Evolutionary conservation across 2,888 invertebrate species (phyloP), one percentile per base, ranked within the genome.

Genomic region (Drosophila setosimentum): DNA sequence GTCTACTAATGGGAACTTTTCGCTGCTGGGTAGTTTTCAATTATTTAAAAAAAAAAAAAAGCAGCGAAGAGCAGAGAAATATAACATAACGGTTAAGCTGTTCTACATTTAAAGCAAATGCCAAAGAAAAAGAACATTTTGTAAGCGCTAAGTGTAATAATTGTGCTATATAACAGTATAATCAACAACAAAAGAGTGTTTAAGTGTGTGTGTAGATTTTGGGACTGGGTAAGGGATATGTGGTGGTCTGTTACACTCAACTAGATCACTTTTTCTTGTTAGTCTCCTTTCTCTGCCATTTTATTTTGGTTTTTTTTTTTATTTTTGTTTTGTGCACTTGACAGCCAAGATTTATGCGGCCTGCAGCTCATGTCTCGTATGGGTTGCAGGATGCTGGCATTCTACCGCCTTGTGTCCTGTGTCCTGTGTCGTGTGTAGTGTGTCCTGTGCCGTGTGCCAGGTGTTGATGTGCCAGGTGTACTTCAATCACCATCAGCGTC

Each of bases 401-500:
- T n/a, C 30, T 16, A 16, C 37, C 24, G 53, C 7, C 27, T 42
- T 18, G 45, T 45, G 45, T 16, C 3, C 21, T 42, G 29, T 54
- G 13, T 37, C 48, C 3, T 55, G 49, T 76, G 42, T 77, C 67
- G 35, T 49, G 63, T 73, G 86, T 18, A 33, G 16, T 30, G 40
- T 64, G 13, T 45, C 51, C 13, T 57, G 45, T 73, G 45, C 78
- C 70, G 50, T 45, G 65, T 72, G 89, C 80, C 82, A 89, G 85
- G 89, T 89, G 85, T 76, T 84, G 78, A 84, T 89, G 80, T 84
- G 87, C 80, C 89, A 84, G 85, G 80, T 89, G 89, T 87, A 82
- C 87, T 80, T 87, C 85, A 85, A 89, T 85, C 87, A 87, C 87
- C 84, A 84, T 84, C 84, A 84, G 82, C 82, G 87, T 89, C 89